phyloP scores from a whole-genome alignment of 2,888 invertebrate genomes.

The Drosophila algonquin region DNA sequence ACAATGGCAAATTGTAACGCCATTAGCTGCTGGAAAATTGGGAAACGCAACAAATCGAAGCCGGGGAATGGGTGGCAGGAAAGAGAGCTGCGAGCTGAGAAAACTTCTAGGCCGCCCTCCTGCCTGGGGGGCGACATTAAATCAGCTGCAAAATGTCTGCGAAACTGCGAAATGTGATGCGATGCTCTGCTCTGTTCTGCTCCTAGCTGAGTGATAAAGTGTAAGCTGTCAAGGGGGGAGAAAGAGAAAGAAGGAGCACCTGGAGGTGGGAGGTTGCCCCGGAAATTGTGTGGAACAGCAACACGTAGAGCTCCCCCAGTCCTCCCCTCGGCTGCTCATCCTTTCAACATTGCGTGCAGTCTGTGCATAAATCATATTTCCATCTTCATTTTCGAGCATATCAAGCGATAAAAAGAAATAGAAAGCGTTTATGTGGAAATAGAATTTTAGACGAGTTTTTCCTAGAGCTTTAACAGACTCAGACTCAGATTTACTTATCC shows the following conservation, averaged over 20 bases:
- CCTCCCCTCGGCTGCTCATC: not conserved
- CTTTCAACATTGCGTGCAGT: constrained; percentile 54
- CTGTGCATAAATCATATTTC: constrained; percentile 67
- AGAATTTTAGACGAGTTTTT: not conserved
- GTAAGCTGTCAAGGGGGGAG: constrained; percentile 41
- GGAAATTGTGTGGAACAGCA: constrained; percentile 77
- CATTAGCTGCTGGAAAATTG: constrained; percentile 71
- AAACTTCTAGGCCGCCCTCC: constrained; percentile 9
- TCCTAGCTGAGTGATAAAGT: constrained; percentile 60
- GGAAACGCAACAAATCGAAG: constrained; percentile 68
- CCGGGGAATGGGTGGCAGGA: not conserved
- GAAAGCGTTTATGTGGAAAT: constrained; percentile 27
- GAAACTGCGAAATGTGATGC: constrained; percentile 68
- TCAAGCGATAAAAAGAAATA: constrained; percentile 29
- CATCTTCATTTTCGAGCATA: constrained; percentile 37
- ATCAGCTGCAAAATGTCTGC: constrained; percentile 74
- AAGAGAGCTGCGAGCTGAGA: not conserved
- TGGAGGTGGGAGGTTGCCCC: constrained; percentile 47
- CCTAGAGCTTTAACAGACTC: not conserved
- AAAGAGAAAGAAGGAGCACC: constrained; percentile 1
- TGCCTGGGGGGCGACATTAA: constrained; percentile 55
- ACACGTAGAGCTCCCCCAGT: constrained; percentile 57
- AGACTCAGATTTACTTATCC: constrained; percentile 2
- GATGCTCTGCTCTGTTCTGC: constrained; percentile 42
- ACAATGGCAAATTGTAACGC: constrained; percentile 72